Evolutionary conservation across 2,888 invertebrate genomes (phyloP).

Genomic region (Andrena flavipes): DNA sequence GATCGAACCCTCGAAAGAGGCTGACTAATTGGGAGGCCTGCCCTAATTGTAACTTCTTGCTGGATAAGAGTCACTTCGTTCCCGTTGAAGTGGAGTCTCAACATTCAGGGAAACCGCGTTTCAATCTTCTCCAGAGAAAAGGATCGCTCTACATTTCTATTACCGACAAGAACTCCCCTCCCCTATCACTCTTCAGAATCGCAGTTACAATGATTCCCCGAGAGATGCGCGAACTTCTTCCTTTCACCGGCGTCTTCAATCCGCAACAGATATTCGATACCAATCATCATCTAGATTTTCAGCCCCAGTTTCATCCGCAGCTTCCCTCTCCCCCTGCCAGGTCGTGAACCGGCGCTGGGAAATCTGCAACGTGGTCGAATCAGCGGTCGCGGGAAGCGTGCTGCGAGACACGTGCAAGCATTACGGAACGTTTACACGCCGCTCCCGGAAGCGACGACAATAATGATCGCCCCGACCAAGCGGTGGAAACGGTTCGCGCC

Average conservation of each 20-base stretch:
- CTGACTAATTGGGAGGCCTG: slow-evolving; percentile 22
- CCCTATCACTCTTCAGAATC: too few relatives aligned
- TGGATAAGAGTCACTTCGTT: slow-evolving; percentile 6
- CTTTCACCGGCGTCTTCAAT: too few relatives aligned
- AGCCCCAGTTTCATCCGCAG: background rate
- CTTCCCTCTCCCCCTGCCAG: background rate
- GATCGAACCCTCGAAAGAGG: slow-evolving; percentile 23
- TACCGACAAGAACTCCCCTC: too few relatives aligned
- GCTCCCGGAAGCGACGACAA: slow-evolving; percentile 41
- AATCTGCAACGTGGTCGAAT: background rate
- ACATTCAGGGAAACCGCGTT: background rate
- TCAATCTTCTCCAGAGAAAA: background rate
- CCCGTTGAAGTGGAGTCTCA: background rate
- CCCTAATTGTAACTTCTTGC: slow-evolving; percentile 14
- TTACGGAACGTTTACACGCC: slow-evolving; percentile 13
- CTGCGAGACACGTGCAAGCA: slow-evolving; percentile 15
- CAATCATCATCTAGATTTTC: too few relatives aligned
- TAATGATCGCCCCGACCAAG: slow-evolving; percentile 3
- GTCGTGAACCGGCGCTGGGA: background rate
- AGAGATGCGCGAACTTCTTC: too few relatives aligned
- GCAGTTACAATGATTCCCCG: too few relatives aligned
- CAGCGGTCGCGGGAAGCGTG: background rate
- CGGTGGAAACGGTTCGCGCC: slow-evolving; percentile 3
- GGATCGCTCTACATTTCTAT: too few relatives aligned
- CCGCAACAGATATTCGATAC: too few relatives aligned